Evolutionary conservation across 2,113 vertebrate species (phyloP).

Genomic region (Takifugu bimaculatus): DNA sequence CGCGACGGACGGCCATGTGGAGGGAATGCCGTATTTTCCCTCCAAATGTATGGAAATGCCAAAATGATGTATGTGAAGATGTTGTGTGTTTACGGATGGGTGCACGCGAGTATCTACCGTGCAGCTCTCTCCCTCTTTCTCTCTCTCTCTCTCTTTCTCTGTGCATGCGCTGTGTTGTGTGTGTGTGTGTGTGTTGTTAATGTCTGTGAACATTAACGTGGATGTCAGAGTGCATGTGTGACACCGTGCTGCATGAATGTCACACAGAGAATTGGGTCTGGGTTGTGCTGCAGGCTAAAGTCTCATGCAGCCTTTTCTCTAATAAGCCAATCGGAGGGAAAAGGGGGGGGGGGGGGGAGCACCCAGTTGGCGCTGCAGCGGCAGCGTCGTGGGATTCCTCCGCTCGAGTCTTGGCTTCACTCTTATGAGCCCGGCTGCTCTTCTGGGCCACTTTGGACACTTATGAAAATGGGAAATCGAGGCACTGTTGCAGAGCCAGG

Average conservation of each 20-base stretch:
- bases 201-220: conserved; percentile 44
- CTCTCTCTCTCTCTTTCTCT: too few relatives aligned
- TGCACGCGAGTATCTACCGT: conserved; percentile 14
- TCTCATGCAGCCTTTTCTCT: conserved; percentile 40
- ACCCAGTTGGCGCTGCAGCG: conserved; percentile 14
- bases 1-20: conserved; percentile 8
- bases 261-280: conserved; percentile 65
- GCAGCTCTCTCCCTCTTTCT: conserved; percentile 1
- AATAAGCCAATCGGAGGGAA: conserved; percentile 53
- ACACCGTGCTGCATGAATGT: conserved; percentile 53
- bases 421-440: conserved; percentile 24
- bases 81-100: conserved; percentile 31
- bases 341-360: neutral
- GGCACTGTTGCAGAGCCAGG: conserved; percentile 1
- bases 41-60: conserved; percentile 47
- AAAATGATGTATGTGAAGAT: conserved; percentile 44
- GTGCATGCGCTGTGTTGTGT: conserved; percentile 15
- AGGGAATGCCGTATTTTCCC: conserved; percentile 19
- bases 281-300: conserved; percentile 54
- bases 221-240: conserved; percentile 48
- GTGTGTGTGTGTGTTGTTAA: conserved; percentile 27
- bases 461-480: conserved; percentile 39
- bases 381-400: conserved; percentile 45
- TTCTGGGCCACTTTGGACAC: conserved; percentile 25
- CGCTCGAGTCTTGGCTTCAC: conserved; percentile 38